Base-by-base conservation (phyloP, 2,797 vertebrate genomes). In the Bryconaethiops microstoma region DNA sequence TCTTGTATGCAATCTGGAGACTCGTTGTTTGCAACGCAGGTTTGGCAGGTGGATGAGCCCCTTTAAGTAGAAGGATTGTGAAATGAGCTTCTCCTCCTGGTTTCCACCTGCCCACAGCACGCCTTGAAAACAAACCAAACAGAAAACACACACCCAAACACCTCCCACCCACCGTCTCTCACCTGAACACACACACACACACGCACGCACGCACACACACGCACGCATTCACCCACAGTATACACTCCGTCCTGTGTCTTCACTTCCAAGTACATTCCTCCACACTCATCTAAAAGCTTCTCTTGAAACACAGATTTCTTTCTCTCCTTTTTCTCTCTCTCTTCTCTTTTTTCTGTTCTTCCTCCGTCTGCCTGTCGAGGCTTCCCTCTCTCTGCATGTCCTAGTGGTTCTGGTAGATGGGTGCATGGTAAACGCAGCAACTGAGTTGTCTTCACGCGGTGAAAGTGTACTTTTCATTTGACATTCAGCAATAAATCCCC, bases 371-470 rank as follows among this genome's bases (percentile, higher is more conserved):
- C 78, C 80, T 81, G 17, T 79, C 23, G 62, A 91, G 90, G 76
- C 68, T 16, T 83, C 70, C 71, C 69, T 80, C 74, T 68, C 71
- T 90, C 94, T 98, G 97, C 97, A 99, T 99, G 97, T 97, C 92
- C 92, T 95, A 97, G 96, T 97, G 97, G 97, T 97, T 96, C 96
- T 96, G 96, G 96, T 96, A 97, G 96, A 96, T 96, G 97, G 96
- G 96, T 99, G 97, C 97, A 99, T 98, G 97, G 97, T 95, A 96
- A 92, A 93, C 96, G 95, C 95, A 96, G 96, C 96, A 97, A 98
- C 95, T 93, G 94, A 96, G 95, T 96, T 93, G 94, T 97, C 95
- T 94, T 94, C 93, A 96, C 94, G 94, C 91, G 93, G 94, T 93
- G 90, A 96, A 96, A 95, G 94, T 95, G 94, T 96, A 88, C 95